Evolutionary conservation across 2,113 vertebrate species (phyloP), one percentile per base, ranked within the genome.

Genomic region (Fulica atra): DNA sequence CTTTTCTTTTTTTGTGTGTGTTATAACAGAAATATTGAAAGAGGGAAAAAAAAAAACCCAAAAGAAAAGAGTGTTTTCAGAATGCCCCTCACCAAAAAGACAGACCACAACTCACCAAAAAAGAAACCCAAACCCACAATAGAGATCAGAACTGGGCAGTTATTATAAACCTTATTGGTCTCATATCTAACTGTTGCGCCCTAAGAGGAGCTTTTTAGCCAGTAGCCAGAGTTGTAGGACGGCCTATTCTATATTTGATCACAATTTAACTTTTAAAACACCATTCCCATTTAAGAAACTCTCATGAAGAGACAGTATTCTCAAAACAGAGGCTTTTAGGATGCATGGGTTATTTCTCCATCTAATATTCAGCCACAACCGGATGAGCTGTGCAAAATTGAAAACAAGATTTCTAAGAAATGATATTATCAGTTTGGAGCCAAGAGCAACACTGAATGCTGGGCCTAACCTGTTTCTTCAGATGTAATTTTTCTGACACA

Each of bases 401-500:
- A 88, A 94, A 88, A 87, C 71, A 86, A 96, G 84, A 76, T 92
- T 71, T 95, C 84, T 70, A 85, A 77, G 76, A 81, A 92, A 91
- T 85, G 4, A 88, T 89, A 76, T 56, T 92, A 95, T 91, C 93
- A 88, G 54, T 92, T 84, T 1, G 26, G 71, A 95, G 93, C 65
- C 44, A 19, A 96, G 35, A 87, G 88, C 53, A 87, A 91, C 35
- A 79, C 38, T 94, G 77, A 74, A 56, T 57, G 63, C 31, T 79
- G 59, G 85, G 71, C 61, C 42, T 90, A 97, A 77, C 42, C 64
- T 95, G 53, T 73, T 96, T 96, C 91, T 96, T 81, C 76, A 94
- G 95, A 97, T 94, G 79, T 95, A 95, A 92, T 94, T 91, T 96
- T 98, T 95, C 94, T 97, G 92, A 86, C 76, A 95, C 64, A 76